These are phyloP conservation scores for Tipula confusa DNA, from an alignment of 2,888 invertebrate genomes.

Conservation along the genomic window DNA sequence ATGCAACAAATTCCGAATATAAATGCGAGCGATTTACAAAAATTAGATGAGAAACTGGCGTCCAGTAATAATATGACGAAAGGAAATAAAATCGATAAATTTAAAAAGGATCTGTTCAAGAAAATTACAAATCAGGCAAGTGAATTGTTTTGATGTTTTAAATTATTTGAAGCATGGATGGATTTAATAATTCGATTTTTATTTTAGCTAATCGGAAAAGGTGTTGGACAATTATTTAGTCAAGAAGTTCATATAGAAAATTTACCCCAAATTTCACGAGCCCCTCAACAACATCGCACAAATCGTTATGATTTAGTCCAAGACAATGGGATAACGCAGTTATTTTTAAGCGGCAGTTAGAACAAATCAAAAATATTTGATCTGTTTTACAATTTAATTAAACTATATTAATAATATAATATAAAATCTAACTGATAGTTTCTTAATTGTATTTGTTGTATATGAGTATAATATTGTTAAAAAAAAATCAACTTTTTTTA, in stretches of 20 bases:
- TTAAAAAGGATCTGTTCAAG: slow-evolving; percentile 86
- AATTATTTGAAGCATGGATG: no score
- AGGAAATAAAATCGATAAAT: slow-evolving; percentile 79
- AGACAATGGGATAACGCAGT: slow-evolving; percentile 42
- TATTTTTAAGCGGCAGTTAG: slow-evolving; percentile 40
- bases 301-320: slow-evolving; percentile 38
- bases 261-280: slow-evolving; percentile 57
- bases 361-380: background rate
- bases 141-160: slow-evolving; percentile 35
- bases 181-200: slow-evolving; percentile 34
- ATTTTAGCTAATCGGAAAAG: slow-evolving; percentile 72
- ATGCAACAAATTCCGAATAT: slow-evolving; percentile 80
- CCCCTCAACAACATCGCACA: background rate
- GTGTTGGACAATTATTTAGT: slow-evolving; percentile 81
- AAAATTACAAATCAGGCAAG: slow-evolving; percentile 77
- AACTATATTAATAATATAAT: background rate
- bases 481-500: background rate
- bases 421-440: background rate
- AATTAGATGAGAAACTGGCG: slow-evolving; percentile 78
- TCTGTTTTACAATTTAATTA: background rate
- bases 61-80: slow-evolving; percentile 56
- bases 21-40: slow-evolving; percentile 72
- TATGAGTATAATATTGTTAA: background rate
- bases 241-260: slow-evolving; percentile 83
- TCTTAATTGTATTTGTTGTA: background rate